A percentile compares a stretch with the other conserved stretches of the same genome.
Evolutionary conservation across 92 coral and sea anemone genomes (phyloP).

Genomic region (Diadumene lineata): DNA sequence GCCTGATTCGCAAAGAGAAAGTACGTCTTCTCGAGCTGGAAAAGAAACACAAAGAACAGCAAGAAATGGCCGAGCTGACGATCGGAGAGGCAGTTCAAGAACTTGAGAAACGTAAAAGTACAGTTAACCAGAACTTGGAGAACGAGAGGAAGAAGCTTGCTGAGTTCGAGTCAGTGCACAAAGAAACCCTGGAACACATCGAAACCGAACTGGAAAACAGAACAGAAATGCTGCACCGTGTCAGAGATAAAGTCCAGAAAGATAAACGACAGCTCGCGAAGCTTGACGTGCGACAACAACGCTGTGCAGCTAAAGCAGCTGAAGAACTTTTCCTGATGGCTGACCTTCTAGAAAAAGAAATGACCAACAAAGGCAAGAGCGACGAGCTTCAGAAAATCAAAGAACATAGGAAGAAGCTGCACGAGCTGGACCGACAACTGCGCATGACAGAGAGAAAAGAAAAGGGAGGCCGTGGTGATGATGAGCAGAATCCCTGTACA

Average conservation of each 20-base stretch:
- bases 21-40: slow-evolving; percentile 95
- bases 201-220: slow-evolving; percentile 88
- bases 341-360: slow-evolving; percentile 92
- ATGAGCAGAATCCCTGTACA: slow-evolving; percentile 76
- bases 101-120: slow-evolving; percentile 83
- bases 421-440: slow-evolving; percentile 92
- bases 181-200: slow-evolving; percentile 91
- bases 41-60: slow-evolving; percentile 97
- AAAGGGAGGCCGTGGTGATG: slow-evolving; percentile 79
- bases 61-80: slow-evolving; percentile 92
- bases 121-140: slow-evolving; percentile 80
- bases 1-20: slow-evolving; percentile 93
- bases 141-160: slow-evolving; percentile 80
- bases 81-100: slow-evolving; percentile 96
- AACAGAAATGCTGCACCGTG: slow-evolving; percentile 91
- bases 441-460: slow-evolving; percentile 87
- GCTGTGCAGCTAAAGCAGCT: slow-evolving; percentile 96
- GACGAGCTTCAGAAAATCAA: slow-evolving; percentile 93
- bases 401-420: slow-evolving; percentile 89
- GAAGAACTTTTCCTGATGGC: slow-evolving; percentile 98
- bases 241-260: slow-evolving; percentile 90
- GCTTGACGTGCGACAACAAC: slow-evolving; percentile 92
- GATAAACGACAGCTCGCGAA: slow-evolving; percentile 92
- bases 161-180: slow-evolving; percentile 90
- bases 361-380: slow-evolving; percentile 92